Evolutionary conservation across 1,140 invertebrate species (phyloP).

Genomic region (Asbolus verrucosus): DNA sequence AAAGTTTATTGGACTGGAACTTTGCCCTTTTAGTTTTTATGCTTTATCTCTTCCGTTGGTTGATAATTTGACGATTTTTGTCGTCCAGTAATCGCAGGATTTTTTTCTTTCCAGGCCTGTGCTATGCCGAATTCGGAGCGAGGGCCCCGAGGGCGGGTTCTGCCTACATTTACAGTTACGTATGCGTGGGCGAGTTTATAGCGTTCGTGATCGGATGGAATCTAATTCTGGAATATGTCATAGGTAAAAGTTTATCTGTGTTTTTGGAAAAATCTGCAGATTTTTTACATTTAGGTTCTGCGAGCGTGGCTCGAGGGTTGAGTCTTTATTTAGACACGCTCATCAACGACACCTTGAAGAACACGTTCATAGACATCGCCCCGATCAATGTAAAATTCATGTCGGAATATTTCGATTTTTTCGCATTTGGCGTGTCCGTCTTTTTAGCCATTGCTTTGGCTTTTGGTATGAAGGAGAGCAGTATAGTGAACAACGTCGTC

Average conservation of each 20-base stretch:
- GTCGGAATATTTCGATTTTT: slow-evolving; percentile 77
- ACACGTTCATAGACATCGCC: slow-evolving; percentile 70
- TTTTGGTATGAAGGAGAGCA: slow-evolving; percentile 87
- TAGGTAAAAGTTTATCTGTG: slow-evolving; percentile 75
- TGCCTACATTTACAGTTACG: slow-evolving; percentile 91
- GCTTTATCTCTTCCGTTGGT: too few relatives aligned
- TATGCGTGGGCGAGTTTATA: slow-evolving; percentile 85
- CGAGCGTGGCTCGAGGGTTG: slow-evolving; percentile 85
- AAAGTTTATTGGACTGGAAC: too few relatives aligned
- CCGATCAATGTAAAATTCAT: slow-evolving; percentile 71
- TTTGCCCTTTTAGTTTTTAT: too few relatives aligned
- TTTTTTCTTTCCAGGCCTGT: slow-evolving; percentile 80
- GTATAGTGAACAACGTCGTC: slow-evolving; percentile 85
- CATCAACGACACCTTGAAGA: slow-evolving; percentile 71
- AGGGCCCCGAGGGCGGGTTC: slow-evolving; percentile 87
- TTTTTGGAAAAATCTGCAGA: slow-evolving; percentile 11
- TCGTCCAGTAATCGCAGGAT: too few relatives aligned
- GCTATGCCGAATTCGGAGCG: slow-evolving; percentile 90
- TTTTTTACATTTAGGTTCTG: slow-evolving; percentile 75
- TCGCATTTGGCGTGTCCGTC: slow-evolving; percentile 72
- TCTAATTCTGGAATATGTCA: slow-evolving; percentile 90
- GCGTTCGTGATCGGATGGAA: slow-evolving; percentile 90
- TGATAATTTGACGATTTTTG: too few relatives aligned
- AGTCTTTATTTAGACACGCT: slow-evolving; percentile 80
- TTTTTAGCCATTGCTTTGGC: slow-evolving; percentile 77